Percentiles rank a stretch among this genome's conserved stretches.
Conservation (phyloP, 2,888 invertebrate genomes). For the Sisyra terminalis region DNA sequence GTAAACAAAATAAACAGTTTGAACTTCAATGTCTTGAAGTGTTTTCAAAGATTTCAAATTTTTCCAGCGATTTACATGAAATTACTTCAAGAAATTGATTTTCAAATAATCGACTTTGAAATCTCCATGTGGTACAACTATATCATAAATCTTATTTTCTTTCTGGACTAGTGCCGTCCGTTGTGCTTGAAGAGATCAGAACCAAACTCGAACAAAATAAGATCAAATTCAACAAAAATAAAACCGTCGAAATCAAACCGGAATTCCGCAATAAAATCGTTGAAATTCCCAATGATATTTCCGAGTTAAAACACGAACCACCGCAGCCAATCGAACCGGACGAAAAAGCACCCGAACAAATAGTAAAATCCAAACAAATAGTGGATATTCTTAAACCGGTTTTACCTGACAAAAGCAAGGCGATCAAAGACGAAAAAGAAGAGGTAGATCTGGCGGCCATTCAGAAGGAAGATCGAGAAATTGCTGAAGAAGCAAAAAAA, state of each 20-base stretch:
- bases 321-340: constrained; percentile 24
- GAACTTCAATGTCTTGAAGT: no score
- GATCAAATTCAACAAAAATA: constrained; percentile 17
- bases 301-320: constrained; percentile 17
- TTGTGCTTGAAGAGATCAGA: constrained; percentile 21
- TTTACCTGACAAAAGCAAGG: constrained; percentile 11
- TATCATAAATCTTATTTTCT: no score
- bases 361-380: constrained; percentile 13
- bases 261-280: background rate
- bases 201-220: constrained; percentile 40
- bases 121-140: no score
- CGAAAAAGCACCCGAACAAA: constrained; percentile 14
- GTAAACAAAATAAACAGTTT: no score
- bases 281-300: constrained; percentile 5
- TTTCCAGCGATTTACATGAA: no score
- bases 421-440: constrained; percentile 20
- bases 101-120: no score
- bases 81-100: no score
- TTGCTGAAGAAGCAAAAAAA: constrained; percentile 24
- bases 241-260: constrained; percentile 13
- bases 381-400: constrained; percentile 9
- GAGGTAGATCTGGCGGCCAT: constrained; percentile 26
- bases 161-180: constrained; percentile 6
- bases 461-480: constrained; percentile 26
- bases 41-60: no score